Evolutionary conservation across 2,888 invertebrate genomes (phyloP).

Genomic region (Tortricodes alternella): DNA sequence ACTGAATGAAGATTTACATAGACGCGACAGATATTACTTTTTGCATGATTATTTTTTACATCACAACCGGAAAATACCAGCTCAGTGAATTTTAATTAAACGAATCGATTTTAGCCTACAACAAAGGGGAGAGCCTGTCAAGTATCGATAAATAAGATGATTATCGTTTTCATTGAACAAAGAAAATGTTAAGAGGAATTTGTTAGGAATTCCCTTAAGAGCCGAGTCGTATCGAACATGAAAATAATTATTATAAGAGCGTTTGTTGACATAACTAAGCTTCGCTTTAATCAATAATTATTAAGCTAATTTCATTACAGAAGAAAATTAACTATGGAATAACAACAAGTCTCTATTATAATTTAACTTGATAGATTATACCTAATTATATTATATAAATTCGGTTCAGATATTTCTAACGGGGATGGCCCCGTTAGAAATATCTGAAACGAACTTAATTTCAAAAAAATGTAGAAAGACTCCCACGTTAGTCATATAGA

Average conservation of each 20-base stretch:
- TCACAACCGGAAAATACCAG: constrained; percentile 19
- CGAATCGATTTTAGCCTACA: constrained; percentile 38
- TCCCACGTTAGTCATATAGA: too few species aligned
- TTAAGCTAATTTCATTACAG: neutral
- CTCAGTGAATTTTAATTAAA: constrained; percentile 38
- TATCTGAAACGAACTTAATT: too few species aligned
- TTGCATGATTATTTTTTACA: constrained; percentile 10
- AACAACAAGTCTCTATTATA: too few species aligned
- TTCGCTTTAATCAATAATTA: neutral
- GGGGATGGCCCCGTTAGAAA: too few species aligned
- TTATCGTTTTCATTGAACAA: constrained; percentile 38
- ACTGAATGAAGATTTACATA: neutral
- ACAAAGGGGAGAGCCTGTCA: constrained; percentile 38
- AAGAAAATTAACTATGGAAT: constrained; percentile 5
- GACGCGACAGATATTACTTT: neutral
- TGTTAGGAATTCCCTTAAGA: constrained; percentile 34
- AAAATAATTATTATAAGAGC: constrained; percentile 38
- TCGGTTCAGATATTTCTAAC: neutral
- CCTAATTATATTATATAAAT: too few species aligned
- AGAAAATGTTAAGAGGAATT: constrained; percentile 40
- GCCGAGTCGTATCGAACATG: constrained; percentile 27
- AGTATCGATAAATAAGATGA: constrained; percentile 44
- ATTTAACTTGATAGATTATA: too few species aligned
- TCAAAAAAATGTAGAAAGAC: too few species aligned
- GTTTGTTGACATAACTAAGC: constrained; percentile 21